Evolutionary conservation across 2,113 vertebrate species (phyloP).

Genomic region (Hydrochoerus hydrochaeris): DNA sequence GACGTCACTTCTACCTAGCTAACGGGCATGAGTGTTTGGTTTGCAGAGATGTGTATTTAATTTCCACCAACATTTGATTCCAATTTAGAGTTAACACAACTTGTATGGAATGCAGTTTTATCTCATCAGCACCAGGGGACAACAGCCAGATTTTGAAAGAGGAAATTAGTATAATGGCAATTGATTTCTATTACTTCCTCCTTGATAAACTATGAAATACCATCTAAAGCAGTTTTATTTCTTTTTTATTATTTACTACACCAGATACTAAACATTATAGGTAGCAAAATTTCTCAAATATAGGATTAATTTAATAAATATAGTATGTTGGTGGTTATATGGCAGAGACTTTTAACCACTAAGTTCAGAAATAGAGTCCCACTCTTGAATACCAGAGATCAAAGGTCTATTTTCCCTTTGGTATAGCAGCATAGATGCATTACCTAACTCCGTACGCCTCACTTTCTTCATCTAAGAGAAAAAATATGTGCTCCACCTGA

Average conservation of each 20-base stretch:
- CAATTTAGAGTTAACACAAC: neutral
- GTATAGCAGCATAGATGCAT: neutral
- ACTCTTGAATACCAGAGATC: neutral
- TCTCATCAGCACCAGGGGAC: neutral
- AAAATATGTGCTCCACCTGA: neutral
- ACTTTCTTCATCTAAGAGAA: neutral
- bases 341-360: constrained; percentile 6
- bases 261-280: neutral
- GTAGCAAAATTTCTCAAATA: neutral
- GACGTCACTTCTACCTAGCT: neutral
- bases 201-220: constrained; percentile 17
- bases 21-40: neutral
- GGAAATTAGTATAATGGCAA: neutral
- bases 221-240: neutral
- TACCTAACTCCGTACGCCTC: neutral
- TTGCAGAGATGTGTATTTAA: neutral
- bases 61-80: constrained; percentile 33
- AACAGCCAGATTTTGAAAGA: neutral
- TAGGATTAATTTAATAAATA: neutral
- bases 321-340: neutral
- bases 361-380: neutral
- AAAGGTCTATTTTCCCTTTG: neutral
- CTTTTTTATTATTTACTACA: neutral
- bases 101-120: constrained; percentile 34
- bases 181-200: neutral